These are phyloP conservation scores for Bombus pyrosoma DNA, from an alignment of 1,140 invertebrate species.

Conservation along the genomic window DNA sequence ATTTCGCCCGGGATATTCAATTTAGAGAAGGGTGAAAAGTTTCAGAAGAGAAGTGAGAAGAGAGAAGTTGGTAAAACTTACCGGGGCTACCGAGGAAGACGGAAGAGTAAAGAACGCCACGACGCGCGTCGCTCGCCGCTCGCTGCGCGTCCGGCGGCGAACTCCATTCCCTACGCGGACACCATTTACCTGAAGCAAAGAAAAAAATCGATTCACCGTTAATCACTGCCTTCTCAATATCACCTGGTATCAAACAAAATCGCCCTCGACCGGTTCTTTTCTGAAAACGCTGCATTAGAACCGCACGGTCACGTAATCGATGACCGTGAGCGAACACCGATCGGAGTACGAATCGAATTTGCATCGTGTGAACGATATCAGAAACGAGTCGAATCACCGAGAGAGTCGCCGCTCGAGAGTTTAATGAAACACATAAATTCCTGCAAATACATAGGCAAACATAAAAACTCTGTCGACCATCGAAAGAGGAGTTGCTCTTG, in stretches of 20 bases:
- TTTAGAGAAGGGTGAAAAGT: slow-evolving; percentile 1
- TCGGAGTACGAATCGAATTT: slow-evolving; percentile 16
- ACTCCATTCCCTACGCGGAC: slow-evolving; percentile 93
- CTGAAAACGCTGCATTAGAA: neutral
- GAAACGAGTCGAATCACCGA: slow-evolving; percentile 5
- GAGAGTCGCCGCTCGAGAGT: neutral
- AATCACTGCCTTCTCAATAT: slow-evolving; percentile 8
- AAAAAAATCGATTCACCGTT: slow-evolving; percentile 63
- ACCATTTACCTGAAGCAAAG: slow-evolving; percentile 92
- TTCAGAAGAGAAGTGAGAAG: neutral
- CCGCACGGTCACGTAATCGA: neutral
- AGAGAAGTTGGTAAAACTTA: slow-evolving; percentile 81
- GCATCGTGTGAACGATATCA: slow-evolving; percentile 20
- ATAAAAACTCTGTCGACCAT: neutral
- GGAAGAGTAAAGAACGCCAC: slow-evolving; percentile 91
- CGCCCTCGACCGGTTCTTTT: neutral
- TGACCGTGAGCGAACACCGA: neutral
- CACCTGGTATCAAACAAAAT: neutral
- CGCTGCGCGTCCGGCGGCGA: slow-evolving; percentile 90
- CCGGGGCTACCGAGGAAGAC: slow-evolving; percentile 95
- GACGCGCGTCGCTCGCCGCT: slow-evolving; percentile 88
- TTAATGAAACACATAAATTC: slow-evolving; percentile 23
- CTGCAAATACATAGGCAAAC: neutral
- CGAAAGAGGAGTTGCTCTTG: neutral
- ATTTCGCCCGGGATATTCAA: slow-evolving; percentile 28